Conservation (phyloP, 2,113 vertebrate species). For the Anas platyrhynchos region DNA sequence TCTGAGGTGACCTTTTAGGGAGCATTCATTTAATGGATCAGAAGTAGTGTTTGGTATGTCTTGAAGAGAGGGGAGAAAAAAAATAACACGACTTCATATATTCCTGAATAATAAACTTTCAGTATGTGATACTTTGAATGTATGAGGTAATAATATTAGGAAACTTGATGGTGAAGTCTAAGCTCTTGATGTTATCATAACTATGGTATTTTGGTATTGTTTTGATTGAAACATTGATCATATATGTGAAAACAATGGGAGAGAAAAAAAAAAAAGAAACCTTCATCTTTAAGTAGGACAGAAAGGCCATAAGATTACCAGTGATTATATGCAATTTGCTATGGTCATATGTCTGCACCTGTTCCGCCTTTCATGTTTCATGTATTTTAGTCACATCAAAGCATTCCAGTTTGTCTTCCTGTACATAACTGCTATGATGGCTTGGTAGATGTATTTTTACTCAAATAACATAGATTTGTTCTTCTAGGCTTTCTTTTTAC, state of each 20-base stretch:
- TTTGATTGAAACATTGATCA: constrained; percentile 47
- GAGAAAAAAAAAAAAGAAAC: not conserved
- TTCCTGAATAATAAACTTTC: not conserved
- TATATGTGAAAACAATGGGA: constrained; percentile 37
- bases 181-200: not conserved
- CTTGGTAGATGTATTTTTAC: not conserved
- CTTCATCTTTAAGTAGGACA: constrained; percentile 72
- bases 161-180: not conserved
- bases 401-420: constrained; percentile 74
- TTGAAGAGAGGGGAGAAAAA: not conserved
- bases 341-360: constrained; percentile 83
- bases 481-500: not conserved
- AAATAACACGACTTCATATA: not conserved
- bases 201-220: constrained; percentile 45
- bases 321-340: constrained; percentile 82
- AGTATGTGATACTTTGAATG: not conserved
- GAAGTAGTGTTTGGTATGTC: not conserved
- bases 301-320: constrained; percentile 71
- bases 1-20: not conserved
- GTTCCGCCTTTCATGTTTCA: constrained; percentile 65
- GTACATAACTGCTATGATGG: not conserved
- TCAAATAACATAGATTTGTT: not conserved
- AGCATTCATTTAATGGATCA: not conserved
- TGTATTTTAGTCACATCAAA: constrained; percentile 82
- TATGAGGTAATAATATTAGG: not conserved